Percentiles rank a stretch among this genome's conserved stretches.
These are phyloP conservation scores for Rallus limicola DNA, from an alignment of 2,113 vertebrate genomes.

Conservation along the genomic window DNA sequence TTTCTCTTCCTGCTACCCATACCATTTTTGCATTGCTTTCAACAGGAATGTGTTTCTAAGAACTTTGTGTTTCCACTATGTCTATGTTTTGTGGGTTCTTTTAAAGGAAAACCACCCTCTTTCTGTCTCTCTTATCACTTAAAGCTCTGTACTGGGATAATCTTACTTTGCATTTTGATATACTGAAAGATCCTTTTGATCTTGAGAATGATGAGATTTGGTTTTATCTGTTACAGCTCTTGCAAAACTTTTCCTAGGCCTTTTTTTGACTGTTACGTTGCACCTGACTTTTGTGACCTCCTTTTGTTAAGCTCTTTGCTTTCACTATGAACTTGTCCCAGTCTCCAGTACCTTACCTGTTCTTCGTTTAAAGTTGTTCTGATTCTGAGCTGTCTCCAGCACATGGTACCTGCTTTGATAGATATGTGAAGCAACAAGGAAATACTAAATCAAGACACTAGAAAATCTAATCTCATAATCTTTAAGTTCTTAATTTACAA, in stretches of 20 bases:
- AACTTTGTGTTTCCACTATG: background rate
- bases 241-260: background rate
- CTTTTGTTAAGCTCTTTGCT: background rate
- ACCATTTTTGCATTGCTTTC: background rate
- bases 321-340: background rate
- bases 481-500: background rate
- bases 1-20: conserved; percentile 13
- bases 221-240: background rate
- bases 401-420: background rate
- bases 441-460: background rate
- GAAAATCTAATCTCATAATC: background rate
- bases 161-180: background rate
- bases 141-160: background rate
- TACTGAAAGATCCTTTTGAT: background rate
- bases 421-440: background rate
- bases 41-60: background rate
- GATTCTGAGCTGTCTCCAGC: background rate
- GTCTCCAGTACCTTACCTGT: background rate
- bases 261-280: background rate
- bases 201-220: background rate
- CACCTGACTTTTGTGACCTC: fast-evolving
- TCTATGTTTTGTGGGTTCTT: background rate
- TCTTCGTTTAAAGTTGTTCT: background rate
- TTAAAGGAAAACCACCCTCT: background rate
- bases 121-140: background rate